Evolutionary conservation across 2,113 vertebrate species (phyloP), one percentile per base, ranked within the genome.

Genomic region (Forbesichthys agassizii): DNA sequence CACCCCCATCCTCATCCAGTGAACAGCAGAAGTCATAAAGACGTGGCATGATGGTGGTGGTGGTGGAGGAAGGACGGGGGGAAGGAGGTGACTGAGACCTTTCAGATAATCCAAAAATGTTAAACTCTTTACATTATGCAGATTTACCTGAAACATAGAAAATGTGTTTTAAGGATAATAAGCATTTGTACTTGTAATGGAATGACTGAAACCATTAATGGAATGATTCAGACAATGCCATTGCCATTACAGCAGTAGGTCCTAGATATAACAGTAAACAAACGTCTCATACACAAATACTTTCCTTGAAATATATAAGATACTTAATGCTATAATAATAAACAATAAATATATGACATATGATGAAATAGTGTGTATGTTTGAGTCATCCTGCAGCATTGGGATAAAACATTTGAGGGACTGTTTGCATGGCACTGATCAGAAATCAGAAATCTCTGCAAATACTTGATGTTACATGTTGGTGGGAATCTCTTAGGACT

Each of bases 21-120:
- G 68, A 69, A 75, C 66, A 62, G 76, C 78, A 77, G 27, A 27
- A 27, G 27, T 27, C 27, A 27, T 27, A 27, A 27, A 27, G 67
- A 92, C 86, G 90, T 93, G 91, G 91, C 92, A 92, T 27, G 27
- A 13, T 73, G 27, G 27, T 27, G 27, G 2, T 27, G 27, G 27
- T 27, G 27, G 27, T 27, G 2, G 27, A 27, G 27, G 27, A 27
- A 27, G 27, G 27, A 27, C 27, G 27, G 27, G 27, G 27, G 27
- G 27, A 27, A 3, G 61, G 47, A 71, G 74, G 80, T 18, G 62
- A 48, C 27, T 14, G 47, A 73, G 52, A 57, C 16, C 68, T 1
- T 47, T 46, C 67, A 47, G 60, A 53, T 48, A 64, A 63, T 48
- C 27, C 8, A 9, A 55, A 5, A 12, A 42, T 48, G 18, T 55